A percentile compares a stretch with the other conserved stretches of the same genome.
Evolutionary conservation across 2,113 vertebrate species (phyloP).

Genomic region (Hyla sarda): DNA sequence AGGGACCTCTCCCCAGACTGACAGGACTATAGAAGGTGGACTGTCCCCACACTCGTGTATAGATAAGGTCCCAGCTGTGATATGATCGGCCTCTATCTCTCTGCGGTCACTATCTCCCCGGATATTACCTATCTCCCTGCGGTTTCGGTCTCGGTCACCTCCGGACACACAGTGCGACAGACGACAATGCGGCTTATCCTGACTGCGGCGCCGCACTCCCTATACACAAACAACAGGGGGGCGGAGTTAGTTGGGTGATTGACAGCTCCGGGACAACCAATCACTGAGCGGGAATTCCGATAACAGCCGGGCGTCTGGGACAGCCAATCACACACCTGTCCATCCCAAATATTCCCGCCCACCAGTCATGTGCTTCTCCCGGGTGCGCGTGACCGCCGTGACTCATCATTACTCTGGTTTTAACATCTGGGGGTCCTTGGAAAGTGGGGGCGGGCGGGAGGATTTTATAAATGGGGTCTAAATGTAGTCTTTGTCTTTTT

Average conservation of each 20-base stretch:
- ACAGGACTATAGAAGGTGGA: too few relatives aligned
- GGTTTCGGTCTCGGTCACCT: too few relatives aligned
- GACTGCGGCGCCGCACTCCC: not conserved
- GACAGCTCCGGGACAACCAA: not conserved
- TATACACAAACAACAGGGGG: not conserved
- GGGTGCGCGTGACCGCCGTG: not conserved
- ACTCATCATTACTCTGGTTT: slow-evolving; percentile 17
- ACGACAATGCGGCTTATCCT: too few relatives aligned
- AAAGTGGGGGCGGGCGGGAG: not conserved
- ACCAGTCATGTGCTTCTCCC: not conserved
- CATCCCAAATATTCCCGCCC: not conserved
- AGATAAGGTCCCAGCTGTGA: too few relatives aligned
- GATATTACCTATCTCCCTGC: too few relatives aligned
- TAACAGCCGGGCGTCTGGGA: too few relatives aligned
- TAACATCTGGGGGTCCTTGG: not conserved
- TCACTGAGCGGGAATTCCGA: not conserved
- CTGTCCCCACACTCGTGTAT: too few relatives aligned
- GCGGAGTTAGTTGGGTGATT: not conserved
- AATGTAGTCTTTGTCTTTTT: too few relatives aligned
- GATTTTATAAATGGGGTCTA: not conserved
- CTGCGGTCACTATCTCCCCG: too few relatives aligned
- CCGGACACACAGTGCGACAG: too few relatives aligned
- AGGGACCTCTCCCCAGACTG: too few relatives aligned
- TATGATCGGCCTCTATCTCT: too few relatives aligned
- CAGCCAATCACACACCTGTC: slow-evolving; percentile 2